Evolutionary conservation across 2,797 vertebrate genomes (phyloP).

Genomic region (Lycodopsis pacificus): DNA sequence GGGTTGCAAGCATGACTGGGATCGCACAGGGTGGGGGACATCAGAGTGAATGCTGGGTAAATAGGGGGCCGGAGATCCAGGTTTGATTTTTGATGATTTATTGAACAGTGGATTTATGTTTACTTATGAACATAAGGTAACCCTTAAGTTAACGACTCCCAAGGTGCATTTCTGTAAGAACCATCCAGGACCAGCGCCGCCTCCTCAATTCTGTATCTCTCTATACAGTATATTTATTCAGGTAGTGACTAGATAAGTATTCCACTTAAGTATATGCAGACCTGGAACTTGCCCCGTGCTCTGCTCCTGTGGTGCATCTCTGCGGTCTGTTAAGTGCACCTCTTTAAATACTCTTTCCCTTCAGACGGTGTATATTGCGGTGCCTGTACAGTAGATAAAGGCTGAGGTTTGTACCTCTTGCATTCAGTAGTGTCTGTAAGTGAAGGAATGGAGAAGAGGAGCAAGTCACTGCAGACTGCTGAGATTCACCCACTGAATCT

Average conservation of each 20-base stretch:
- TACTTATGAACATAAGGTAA: no score
- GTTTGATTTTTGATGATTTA: neutral
- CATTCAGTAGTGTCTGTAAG: neutral
- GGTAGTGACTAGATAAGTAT: neutral
- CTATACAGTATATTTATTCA: neutral
- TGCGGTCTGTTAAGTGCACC: conserved; percentile 23
- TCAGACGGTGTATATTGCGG: neutral
- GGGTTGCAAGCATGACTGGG: conserved; percentile 28
- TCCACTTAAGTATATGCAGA: neutral
- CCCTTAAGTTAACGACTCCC: neutral
- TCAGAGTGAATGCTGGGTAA: conserved; percentile 37
- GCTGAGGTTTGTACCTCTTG: neutral
- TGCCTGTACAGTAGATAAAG: neutral
- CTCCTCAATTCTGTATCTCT: neutral
- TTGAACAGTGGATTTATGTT: no score
- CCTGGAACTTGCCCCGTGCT: conserved; percentile 46
- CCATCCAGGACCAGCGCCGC: neutral
- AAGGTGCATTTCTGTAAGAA: neutral
- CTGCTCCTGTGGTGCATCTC: conserved; percentile 42
- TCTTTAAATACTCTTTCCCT: neutral
- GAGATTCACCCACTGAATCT: conserved; percentile 51
- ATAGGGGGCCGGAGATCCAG: conserved; percentile 35
- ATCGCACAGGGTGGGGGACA: conserved; percentile 9
- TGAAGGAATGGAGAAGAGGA: conserved; percentile 15
- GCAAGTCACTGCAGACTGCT: conserved; percentile 22